These are phyloP conservation scores for Micrastur ruficollis DNA, from an alignment of 2,797 vertebrate genomes.

Conservation along the genomic window DNA sequence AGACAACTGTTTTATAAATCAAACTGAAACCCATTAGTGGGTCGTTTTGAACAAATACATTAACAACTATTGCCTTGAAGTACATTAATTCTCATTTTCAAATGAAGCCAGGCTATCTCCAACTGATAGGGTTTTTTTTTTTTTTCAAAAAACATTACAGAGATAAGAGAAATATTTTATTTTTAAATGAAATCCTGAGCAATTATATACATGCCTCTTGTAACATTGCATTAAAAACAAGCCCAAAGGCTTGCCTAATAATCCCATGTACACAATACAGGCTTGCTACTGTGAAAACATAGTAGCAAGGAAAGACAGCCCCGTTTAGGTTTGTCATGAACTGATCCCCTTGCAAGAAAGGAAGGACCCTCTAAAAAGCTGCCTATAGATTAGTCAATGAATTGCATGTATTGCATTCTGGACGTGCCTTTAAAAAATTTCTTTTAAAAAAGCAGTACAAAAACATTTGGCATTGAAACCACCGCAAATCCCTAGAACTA, in stretches of 20 bases:
- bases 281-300: not conserved
- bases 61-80: not conserved
- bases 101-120: not conserved
- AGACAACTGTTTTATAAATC: conserved; percentile 18
- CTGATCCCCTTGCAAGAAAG: not conserved
- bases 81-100: not conserved
- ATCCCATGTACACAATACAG: not conserved
- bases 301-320: not conserved
- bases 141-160: not conserved
- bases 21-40: not conserved
- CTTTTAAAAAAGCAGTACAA: not conserved
- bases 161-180: not conserved
- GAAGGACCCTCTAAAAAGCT: not conserved
- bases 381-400: not conserved
- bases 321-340: not conserved
- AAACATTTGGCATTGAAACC: not conserved
- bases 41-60: not conserved
- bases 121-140: not conserved
- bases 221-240: not conserved
- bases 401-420: not conserved
- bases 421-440: not conserved
- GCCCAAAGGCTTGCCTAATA: not conserved
- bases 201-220: not conserved
- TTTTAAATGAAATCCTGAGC: not conserved
- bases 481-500: not conserved